Percentiles rank a stretch among this genome's conserved stretches.
Conservation (phyloP, 2,888 invertebrate genomes). For the Mythimna albipuncta region DNA sequence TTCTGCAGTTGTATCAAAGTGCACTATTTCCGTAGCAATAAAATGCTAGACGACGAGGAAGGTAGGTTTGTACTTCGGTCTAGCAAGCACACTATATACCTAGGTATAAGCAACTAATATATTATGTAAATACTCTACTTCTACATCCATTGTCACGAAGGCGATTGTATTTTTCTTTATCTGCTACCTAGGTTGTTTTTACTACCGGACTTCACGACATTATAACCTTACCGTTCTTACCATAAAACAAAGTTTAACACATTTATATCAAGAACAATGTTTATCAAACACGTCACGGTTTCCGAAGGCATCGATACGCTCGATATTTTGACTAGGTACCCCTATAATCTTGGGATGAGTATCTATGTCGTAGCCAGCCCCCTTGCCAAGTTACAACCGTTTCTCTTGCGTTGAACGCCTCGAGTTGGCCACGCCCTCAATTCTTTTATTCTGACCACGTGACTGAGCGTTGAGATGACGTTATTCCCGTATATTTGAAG, state of each 20-base stretch:
- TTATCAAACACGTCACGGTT: neutral
- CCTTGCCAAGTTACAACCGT: too few relatives aligned
- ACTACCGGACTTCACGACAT: neutral
- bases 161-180: neutral
- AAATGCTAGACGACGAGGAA: neutral
- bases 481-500: too few relatives aligned
- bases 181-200: neutral
- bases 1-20: too few relatives aligned
- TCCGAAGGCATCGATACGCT: neutral
- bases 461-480: too few relatives aligned
- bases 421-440: too few relatives aligned
- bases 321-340: neutral
- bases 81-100: neutral
- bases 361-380: neutral
- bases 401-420: too few relatives aligned
- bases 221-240: neutral
- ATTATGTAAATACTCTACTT: neutral
- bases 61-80: too few relatives aligned
- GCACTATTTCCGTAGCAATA: too few relatives aligned
- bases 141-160: constrained; percentile 2
- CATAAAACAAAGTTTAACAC: neutral
- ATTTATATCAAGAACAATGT: neutral
- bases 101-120: neutral
- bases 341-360: neutral
- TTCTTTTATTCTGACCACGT: too few relatives aligned